Base-by-base conservation (phyloP, 2,113 vertebrate genomes). In the Tichodroma muraria region DNA sequence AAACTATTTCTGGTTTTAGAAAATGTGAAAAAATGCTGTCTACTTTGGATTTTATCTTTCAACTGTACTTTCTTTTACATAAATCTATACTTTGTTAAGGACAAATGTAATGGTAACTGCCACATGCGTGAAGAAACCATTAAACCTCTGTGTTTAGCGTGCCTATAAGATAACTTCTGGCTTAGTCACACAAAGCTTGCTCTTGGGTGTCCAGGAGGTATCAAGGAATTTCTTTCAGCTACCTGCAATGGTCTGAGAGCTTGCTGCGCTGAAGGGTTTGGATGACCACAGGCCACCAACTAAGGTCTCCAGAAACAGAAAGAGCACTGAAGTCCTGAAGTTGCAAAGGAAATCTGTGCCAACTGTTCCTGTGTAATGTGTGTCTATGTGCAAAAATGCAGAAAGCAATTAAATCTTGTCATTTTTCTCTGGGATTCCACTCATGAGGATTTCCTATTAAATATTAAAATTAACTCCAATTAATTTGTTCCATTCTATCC, bases 391-490 rank as follows among this genome's bases (percentile, higher is more conserved):
- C 68, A 94, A 82, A 93, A 95, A 85, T 42, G 13, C 45, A 90
- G 79, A 90, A 95, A 90, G 68, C 71, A 92, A 88, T 95, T 96
- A 85, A 80, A 88, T 85, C 73, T 49, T 86, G 76, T 90, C 19
- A 56, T 88, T 90, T 75, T 83, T 75, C 47, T 71, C 35, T 8
- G 8, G 33, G 57, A 88, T 83, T 95, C 44, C 22, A 14, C 82
- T 91, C 52, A 53, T 2, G 31, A 91, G 56, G 33, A 64, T 68
- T 93, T 91, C 53, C 76, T 64, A 70, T 70, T 85, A 85, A 60
- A 91, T 64, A 77, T 73, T 21, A 72, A 80, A 91, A 91, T 83
- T 83, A 91, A 66, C 6, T 88, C 59, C 6, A 78, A 80, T 85
- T 91, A 50, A 88, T 83, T 88, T 80, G 31, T 83, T 90, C 42